These are phyloP conservation scores for Drosophila leontia DNA, from an alignment of 1,140 invertebrate genomes.

Conservation along the genomic window DNA sequence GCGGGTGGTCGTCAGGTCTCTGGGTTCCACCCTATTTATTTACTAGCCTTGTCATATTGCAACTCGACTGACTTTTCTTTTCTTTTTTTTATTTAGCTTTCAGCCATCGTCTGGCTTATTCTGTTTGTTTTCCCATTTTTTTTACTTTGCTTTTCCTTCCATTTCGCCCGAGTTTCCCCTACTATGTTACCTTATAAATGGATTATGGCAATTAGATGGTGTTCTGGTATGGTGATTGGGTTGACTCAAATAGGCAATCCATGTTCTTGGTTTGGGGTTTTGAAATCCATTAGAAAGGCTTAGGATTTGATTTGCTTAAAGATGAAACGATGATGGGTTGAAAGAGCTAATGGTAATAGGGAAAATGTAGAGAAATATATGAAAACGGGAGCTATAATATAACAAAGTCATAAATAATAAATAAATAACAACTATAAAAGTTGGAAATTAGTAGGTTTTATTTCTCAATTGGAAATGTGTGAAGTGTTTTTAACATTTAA, in stretches of 20 bases:
- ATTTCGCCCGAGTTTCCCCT: constrained; percentile 13
- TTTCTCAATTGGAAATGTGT: neutral
- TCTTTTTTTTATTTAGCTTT: constrained; percentile 11
- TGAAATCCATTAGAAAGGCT: constrained; percentile 39
- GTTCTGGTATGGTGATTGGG: constrained; percentile 15
- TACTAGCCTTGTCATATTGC: constrained; percentile 77
- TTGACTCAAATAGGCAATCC: constrained; percentile 30
- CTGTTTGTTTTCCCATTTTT: constrained; percentile 55
- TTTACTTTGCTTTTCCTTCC: constrained; percentile 27
- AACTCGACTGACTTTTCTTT: constrained; percentile 44
- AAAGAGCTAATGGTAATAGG: neutral
- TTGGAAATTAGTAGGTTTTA: neutral
- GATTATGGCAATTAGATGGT: constrained; percentile 78
- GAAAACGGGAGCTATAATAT: neutral
- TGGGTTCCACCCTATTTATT: constrained; percentile 48
- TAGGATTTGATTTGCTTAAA: constrained; percentile 37
- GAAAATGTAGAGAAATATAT: neutral
- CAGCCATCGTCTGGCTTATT: constrained; percentile 54
- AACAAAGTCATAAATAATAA: neutral
- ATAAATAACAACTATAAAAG: neutral
- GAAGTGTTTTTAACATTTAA: neutral
- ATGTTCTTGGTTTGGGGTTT: constrained; percentile 12
- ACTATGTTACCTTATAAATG: constrained; percentile 70
- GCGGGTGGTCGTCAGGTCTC: constrained; percentile 27
- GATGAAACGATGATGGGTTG: constrained; percentile 28